Percentiles rank a stretch among this genome's conserved stretches.
Evolutionary conservation across 2,888 invertebrate genomes (phyloP).

Genomic region (Linyphia triangularis): DNA sequence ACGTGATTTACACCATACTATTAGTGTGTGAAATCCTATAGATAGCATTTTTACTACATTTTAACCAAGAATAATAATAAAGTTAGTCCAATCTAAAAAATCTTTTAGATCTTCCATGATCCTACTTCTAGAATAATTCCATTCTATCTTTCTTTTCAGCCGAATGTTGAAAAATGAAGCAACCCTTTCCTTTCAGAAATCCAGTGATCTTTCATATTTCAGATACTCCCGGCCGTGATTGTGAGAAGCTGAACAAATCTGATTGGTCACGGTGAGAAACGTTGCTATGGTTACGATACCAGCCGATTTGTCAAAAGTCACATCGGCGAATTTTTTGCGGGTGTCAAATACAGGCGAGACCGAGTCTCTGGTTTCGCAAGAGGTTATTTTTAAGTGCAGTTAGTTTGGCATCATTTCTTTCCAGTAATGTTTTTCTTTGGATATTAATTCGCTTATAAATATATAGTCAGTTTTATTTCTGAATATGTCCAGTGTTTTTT

Average conservation of each 20-base stretch:
- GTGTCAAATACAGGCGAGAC: constrained; percentile 56
- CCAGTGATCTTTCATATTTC: constrained; percentile 44
- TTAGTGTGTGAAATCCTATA: too few species aligned
- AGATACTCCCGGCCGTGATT: constrained; percentile 14
- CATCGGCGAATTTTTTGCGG: constrained; percentile 35
- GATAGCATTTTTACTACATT: too few species aligned
- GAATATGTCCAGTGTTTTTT: too few species aligned
- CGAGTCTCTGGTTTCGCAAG: constrained; percentile 27
- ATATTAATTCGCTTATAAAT: too few species aligned
- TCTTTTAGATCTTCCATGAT: too few species aligned
- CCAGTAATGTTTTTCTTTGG: too few species aligned
- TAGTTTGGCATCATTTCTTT: constrained; percentile 4
- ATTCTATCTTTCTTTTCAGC: background rate
- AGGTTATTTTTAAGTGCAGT: constrained; percentile 56
- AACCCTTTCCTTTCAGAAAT: constrained; percentile 14
- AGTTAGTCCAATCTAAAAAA: too few species aligned
- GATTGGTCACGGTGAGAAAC: constrained; percentile 51
- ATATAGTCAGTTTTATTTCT: too few species aligned
- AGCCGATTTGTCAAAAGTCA: constrained; percentile 66
- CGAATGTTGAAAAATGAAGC: background rate
- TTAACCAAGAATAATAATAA: too few species aligned
- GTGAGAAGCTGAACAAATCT: constrained; percentile 59
- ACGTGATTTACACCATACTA: too few species aligned
- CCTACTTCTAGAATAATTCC: background rate
- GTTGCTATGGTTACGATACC: constrained; percentile 50